phyloP scores from a whole-genome alignment of 1,140 invertebrate genomes.

The Zaprionus nigranus region DNA sequence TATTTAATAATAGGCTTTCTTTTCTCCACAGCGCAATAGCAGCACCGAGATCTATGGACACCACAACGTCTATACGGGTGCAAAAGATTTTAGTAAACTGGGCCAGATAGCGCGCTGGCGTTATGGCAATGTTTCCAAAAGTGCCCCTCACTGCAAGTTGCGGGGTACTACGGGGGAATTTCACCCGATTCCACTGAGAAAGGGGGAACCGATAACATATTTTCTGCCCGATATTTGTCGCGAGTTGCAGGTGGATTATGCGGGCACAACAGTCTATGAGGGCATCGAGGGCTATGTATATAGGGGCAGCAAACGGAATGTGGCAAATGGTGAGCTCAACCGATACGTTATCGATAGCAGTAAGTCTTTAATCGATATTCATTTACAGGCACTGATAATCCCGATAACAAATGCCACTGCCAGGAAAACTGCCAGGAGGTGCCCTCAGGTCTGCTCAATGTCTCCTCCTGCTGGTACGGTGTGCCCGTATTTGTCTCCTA shows the following conservation, averaged over 20 bases:
- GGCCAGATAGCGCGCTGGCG: constrained; percentile 90
- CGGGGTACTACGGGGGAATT: constrained; percentile 91
- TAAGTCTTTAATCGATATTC: background rate
- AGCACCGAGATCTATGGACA: constrained; percentile 89
- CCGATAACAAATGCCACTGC: constrained; percentile 59
- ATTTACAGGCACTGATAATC: constrained; percentile 56
- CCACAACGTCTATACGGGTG: constrained; percentile 90
- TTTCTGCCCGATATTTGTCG: constrained; percentile 90
- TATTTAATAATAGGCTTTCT: too few relatives aligned
- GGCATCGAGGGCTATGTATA: constrained; percentile 87
- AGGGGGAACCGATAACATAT: constrained; percentile 86
- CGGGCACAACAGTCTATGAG: constrained; percentile 84
- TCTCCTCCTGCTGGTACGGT: constrained; percentile 67
- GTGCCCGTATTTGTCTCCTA: constrained; percentile 91
- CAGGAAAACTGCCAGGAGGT: constrained; percentile 54
- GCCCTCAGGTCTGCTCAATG: constrained; percentile 59
- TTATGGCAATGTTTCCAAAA: constrained; percentile 86
- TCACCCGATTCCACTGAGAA: constrained; percentile 87
- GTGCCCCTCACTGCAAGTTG: constrained; percentile 86
- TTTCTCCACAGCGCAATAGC: constrained; percentile 88
- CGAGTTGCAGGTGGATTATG: constrained; percentile 86
- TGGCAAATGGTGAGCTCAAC: constrained; percentile 87
- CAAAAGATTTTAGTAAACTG: constrained; percentile 86
- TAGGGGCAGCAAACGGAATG: constrained; percentile 85
- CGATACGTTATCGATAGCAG: background rate